phyloP scores from a whole-genome alignment of 1,140 invertebrate species.

The Limonius californicus region DNA sequence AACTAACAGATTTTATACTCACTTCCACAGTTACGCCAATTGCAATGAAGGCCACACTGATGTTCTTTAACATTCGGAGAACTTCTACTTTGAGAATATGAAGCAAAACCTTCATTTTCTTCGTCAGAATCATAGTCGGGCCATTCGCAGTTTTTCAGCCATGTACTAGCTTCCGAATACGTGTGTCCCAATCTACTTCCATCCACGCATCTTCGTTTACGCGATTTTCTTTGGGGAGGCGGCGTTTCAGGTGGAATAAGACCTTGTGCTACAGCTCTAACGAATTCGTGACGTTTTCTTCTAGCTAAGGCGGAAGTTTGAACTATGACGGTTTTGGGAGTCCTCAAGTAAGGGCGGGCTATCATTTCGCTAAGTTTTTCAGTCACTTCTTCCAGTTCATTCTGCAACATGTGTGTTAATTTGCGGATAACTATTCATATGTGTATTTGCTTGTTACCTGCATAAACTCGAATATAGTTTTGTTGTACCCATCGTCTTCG shows the following conservation, averaged over 20 bases:
- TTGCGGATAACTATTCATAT: constrained; percentile 25
- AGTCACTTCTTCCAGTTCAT: constrained; percentile 64
- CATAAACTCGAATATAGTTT: constrained; percentile 69
- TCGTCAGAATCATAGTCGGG: constrained; percentile 60
- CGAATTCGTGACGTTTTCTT: constrained; percentile 62
- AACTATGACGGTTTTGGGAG: constrained; percentile 59
- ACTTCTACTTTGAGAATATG: constrained; percentile 23
- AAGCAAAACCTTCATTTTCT: constrained; percentile 42
- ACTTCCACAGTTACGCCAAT: constrained; percentile 25
- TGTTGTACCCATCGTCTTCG: constrained; percentile 63
- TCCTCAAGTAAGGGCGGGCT: constrained; percentile 61
- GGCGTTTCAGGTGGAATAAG: constrained; percentile 65
- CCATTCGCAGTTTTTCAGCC: constrained; percentile 58
- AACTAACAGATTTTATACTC: not conserved
- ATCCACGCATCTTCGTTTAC: constrained; percentile 48
- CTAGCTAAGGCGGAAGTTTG: constrained; percentile 57
- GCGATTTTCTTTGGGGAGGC: constrained; percentile 51
- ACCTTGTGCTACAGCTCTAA: constrained; percentile 62
- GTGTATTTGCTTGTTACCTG: constrained; percentile 58
- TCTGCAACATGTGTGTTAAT: constrained; percentile 55
- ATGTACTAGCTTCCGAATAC: constrained; percentile 43
- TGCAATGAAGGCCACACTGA: constrained; percentile 39
- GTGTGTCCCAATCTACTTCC: constrained; percentile 35
- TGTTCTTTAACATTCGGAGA: constrained; percentile 34
- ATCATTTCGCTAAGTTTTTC: constrained; percentile 66